Conservation (phyloP, 2,113 vertebrate species). For the Spea multiplicata region DNA sequence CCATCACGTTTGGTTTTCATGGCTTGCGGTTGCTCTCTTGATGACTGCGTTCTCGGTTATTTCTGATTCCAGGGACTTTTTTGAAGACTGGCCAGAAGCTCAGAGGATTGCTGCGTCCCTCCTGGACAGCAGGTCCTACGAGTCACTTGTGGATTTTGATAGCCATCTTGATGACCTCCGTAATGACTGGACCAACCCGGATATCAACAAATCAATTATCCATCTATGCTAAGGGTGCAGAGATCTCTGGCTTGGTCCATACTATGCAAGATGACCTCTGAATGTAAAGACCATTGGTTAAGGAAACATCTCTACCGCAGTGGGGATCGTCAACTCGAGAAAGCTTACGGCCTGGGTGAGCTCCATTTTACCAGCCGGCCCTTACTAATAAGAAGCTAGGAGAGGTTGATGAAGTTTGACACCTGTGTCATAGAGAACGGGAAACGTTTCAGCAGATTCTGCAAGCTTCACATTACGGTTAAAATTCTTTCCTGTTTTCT, state of each 20-base stretch:
- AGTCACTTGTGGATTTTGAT: slow-evolving; percentile 91
- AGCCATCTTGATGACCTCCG: slow-evolving; percentile 96
- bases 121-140: slow-evolving; percentile 86
- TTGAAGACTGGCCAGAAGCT: slow-evolving; percentile 93
- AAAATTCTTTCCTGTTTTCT: slow-evolving; percentile 63
- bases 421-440: not conserved
- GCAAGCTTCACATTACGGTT: not conserved
- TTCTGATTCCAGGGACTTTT: slow-evolving; percentile 75
- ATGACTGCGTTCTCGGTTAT: not conserved
- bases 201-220: slow-evolving; percentile 93
- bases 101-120: slow-evolving; percentile 86
- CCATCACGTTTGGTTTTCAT: not conserved
- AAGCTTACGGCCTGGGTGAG: not conserved
- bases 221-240: slow-evolving; percentile 80
- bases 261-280: slow-evolving; percentile 41
- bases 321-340: not conserved
- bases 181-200: slow-evolving; percentile 97
- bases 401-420: not conserved
- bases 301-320: slow-evolving; percentile 4
- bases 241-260: slow-evolving; percentile 8
- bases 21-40: not conserved
- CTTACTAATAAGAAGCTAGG: not conserved
- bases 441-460: not conserved
- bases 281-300: slow-evolving; percentile 14
- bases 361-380: not conserved